Evolutionary conservation across 1,140 invertebrate genomes (phyloP), one percentile per base, ranked within the genome.

Genomic region (Bombus balteatus): DNA sequence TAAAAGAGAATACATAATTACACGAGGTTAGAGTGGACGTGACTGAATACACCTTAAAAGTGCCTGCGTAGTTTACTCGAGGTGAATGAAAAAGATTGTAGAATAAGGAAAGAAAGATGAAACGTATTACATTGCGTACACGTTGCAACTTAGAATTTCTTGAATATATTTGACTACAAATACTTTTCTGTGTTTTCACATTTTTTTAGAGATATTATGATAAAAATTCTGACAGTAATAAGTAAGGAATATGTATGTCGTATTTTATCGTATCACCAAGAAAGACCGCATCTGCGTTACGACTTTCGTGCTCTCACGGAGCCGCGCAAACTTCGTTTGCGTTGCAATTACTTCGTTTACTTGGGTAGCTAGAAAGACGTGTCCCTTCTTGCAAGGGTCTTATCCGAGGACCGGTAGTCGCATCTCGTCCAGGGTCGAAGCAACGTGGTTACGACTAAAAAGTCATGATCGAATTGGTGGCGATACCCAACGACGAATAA

Each of bases 301-400:
- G 59, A 43, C 12, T 22, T 13, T 41, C 34, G 25, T 9, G 57
- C 34, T 18, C 15, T 62, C n/a, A 12, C 12, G 18, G 22, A 22
- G 37, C 22, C 22, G 0, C 4, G 37, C 22, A 28, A 62, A 74
- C n/a, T 43, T 74, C 28, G 32, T 75, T 47, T 65, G n/a, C 32
- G 18, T 75, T 34, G 43, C 53, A 75, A 82, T 75, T 82, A 82
- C 41, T 8, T 25, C 13, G 28, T 57, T 82, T 75, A 75, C 66
- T 8, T 12, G 41, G 25, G 4, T 32, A 13, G 65, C 28, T 39
- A 25, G 34, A 25, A 5, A 2, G 53, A 8, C 47, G 3, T 2
- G 15, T 41, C 28, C 3, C 41, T 32, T 41, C 13, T 41, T 41
- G 2, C 39, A 13, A 43, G 32, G 15, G 47, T 59, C 72, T 47